A percentile compares a stretch with the other conserved stretches of the same genome.
Conservation (phyloP, 1,140 invertebrate species). For the Bombus breviceps region DNA sequence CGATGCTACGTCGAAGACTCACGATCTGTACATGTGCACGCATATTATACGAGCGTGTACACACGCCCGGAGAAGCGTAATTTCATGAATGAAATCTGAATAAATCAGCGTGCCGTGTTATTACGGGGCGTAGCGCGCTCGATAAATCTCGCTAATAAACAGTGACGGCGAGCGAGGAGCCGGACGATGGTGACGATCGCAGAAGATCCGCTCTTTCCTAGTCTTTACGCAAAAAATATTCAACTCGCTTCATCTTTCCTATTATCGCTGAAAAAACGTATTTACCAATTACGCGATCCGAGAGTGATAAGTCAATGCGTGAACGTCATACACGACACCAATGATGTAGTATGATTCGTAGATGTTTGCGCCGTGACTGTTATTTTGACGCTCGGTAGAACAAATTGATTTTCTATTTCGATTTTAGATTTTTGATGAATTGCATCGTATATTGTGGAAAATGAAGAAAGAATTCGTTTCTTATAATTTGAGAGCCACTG, state of each 20-base stretch:
- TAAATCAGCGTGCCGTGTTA: conserved; percentile 63
- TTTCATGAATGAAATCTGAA: conserved; percentile 72
- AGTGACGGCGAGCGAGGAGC: conserved; percentile 36
- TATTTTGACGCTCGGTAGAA: not conserved
- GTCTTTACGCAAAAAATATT: no score
- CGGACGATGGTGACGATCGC: not conserved
- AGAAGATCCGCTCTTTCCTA: not conserved
- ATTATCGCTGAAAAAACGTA: not conserved
- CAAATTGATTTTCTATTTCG: not conserved
- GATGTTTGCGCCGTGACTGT: not conserved
- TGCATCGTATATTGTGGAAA: not conserved
- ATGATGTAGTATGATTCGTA: not conserved
- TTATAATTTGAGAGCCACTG: conserved; percentile 3
- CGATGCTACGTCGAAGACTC: not conserved
- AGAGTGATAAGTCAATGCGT: not conserved
- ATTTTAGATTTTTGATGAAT: not conserved
- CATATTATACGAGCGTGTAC: not conserved
- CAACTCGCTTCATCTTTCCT: no score
- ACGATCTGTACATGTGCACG: not conserved
- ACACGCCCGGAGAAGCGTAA: conserved; percentile 27
- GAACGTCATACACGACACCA: not conserved
- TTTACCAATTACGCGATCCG: not conserved
- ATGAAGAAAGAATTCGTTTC: not conserved
- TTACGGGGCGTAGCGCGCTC: conserved; percentile 46
- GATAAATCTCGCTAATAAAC: conserved; percentile 66